Conservation (phyloP, 2,888 invertebrate species). For the Luperina nickerlii region DNA sequence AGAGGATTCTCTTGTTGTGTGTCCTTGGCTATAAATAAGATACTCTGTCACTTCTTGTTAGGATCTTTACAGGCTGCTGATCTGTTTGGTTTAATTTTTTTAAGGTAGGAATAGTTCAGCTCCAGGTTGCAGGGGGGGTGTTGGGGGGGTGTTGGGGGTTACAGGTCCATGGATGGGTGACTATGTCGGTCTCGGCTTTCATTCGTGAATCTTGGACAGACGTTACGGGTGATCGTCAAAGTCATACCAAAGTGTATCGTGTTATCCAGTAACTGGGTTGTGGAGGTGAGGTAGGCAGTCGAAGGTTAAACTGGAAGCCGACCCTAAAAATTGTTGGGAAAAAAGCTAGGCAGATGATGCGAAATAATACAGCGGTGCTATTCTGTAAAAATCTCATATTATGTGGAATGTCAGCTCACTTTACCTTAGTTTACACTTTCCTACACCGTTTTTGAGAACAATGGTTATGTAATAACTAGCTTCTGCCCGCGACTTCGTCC, state of each 20-base stretch:
- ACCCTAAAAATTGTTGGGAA: no score
- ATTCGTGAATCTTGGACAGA: neutral
- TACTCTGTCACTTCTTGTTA: slow-evolving; percentile 46
- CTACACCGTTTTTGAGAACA: no score
- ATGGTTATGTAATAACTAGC: no score
- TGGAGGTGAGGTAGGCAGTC: no score
- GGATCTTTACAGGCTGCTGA: slow-evolving; percentile 7
- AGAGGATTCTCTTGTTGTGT: slow-evolving; percentile 56
- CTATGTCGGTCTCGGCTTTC: neutral
- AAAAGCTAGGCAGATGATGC: no score
- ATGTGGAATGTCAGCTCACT: neutral
- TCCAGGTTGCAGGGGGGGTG: neutral
- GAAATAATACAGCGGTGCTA: neutral
- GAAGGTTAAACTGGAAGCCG: no score
- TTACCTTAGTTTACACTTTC: neutral
- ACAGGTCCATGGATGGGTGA: neutral
- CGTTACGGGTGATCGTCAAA: neutral
- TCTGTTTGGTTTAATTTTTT: neutral
- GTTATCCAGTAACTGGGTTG: no score
- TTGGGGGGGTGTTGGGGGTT: no score
- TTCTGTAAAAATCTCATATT: no score
- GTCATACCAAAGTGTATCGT: no score
- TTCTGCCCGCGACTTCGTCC: no score
- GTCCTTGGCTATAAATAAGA: slow-evolving; percentile 42
- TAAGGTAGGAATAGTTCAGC: neutral